A percentile compares a stretch with the other conserved stretches of the same genome.
Evolutionary conservation across 2,113 vertebrate genomes (phyloP).

Genomic region (Rutilus rutilus): DNA sequence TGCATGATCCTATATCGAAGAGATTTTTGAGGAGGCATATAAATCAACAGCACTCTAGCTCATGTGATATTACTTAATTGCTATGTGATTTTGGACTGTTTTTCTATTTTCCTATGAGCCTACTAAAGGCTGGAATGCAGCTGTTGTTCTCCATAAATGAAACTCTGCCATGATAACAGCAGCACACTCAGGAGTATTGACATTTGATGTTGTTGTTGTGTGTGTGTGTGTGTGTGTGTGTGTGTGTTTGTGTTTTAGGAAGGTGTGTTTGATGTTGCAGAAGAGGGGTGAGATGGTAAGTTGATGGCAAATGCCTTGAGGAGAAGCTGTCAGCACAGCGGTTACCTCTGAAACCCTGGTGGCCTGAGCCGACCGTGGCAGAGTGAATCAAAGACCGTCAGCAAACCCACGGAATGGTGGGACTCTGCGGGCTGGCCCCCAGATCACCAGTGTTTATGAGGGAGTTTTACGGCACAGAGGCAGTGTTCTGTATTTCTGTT

Average conservation of each 20-base stretch:
- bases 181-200: slow-evolving; percentile 45
- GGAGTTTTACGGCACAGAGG: slow-evolving; percentile 49
- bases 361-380: slow-evolving; percentile 56
- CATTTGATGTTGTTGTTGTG: slow-evolving; percentile 47
- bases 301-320: slow-evolving; percentile 64
- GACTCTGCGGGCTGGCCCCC: slow-evolving; percentile 42
- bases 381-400: slow-evolving; percentile 67
- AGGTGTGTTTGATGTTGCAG: slow-evolving; percentile 46
- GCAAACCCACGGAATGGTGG: slow-evolving; percentile 17
- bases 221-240: not conserved
- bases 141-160: slow-evolving; percentile 59
- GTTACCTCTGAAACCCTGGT: slow-evolving; percentile 52
- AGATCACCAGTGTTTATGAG: slow-evolving; percentile 47
- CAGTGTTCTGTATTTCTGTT: slow-evolving; percentile 45
- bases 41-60: not conserved
- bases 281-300: slow-evolving; percentile 57
- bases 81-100: slow-evolving; percentile 33
- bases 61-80: not conserved
- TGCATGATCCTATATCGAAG: no score
- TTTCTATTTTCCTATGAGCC: slow-evolving; percentile 2
- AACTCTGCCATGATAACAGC: slow-evolving; percentile 36
- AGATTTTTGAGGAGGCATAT: no score
- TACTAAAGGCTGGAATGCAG: slow-evolving; percentile 39
- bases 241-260: slow-evolving; percentile 21
- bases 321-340: slow-evolving; percentile 63